phyloP scores from a whole-genome alignment of 1,140 invertebrate species.

The Patella vulgata region DNA sequence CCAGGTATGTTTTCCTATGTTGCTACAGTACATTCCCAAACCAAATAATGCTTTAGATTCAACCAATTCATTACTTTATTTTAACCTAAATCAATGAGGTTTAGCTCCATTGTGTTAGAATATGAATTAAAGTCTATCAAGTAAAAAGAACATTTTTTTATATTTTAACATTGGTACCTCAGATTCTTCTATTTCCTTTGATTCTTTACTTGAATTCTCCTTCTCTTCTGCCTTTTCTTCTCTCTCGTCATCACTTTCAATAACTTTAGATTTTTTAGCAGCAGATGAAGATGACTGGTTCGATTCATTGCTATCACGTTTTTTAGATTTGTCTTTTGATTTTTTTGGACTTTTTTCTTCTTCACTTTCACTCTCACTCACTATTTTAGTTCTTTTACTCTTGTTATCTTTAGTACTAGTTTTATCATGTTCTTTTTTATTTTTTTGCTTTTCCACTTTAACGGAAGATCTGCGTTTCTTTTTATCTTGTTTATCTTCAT shows the following conservation, averaged over 20 bases:
- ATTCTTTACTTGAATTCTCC: constrained; percentile 62
- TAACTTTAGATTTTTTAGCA: not conserved
- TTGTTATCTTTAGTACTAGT: constrained; percentile 5
- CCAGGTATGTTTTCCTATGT: too few species aligned
- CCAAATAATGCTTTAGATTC: too few species aligned
- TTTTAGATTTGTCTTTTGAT: constrained; percentile 4
- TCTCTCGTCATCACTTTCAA: constrained; percentile 3
- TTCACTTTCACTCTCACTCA: constrained; percentile 10
- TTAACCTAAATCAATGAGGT: too few species aligned
- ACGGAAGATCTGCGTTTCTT: constrained; percentile 17
- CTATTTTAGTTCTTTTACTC: not conserved
- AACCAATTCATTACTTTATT: too few species aligned
- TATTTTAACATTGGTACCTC: not conserved
- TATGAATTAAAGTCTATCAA: too few species aligned
- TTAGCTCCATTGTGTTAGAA: too few species aligned
- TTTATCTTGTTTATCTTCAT: constrained; percentile 19
- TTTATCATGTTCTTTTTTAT: constrained; percentile 10
- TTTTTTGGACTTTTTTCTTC: constrained; percentile 6
- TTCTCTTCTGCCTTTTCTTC: constrained; percentile 25
- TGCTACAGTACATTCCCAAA: too few species aligned
- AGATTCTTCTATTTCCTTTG: constrained; percentile 30
- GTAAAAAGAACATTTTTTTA: too few species aligned
- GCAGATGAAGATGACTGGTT: not conserved
- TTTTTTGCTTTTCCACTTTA: constrained; percentile 61
- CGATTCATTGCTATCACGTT: constrained; percentile 4